Conservation (phyloP, 2,113 vertebrate species). For the Chamaea fasciata region DNA sequence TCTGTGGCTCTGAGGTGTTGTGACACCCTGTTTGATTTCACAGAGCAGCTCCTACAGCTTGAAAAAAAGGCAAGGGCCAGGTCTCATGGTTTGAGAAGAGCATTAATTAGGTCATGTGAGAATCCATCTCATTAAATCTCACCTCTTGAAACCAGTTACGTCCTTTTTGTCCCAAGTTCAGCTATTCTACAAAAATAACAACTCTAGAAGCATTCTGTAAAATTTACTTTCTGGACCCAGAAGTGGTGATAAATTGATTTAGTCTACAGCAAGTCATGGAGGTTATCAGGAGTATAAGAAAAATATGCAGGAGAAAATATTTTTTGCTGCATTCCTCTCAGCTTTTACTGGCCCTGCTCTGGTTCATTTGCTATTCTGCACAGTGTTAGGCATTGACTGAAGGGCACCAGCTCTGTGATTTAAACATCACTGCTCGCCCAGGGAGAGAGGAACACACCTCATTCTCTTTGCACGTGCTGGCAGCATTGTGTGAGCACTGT, state of each 20-base stretch:
- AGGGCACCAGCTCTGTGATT: not conserved
- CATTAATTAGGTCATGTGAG: not conserved
- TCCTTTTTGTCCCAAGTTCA: not conserved
- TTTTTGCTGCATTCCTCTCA: conserved; percentile 29
- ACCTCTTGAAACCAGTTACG: not conserved
- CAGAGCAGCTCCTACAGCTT: not conserved
- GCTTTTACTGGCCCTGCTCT: not conserved
- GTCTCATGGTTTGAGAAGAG: not conserved
- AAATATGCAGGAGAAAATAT: conserved; percentile 8
- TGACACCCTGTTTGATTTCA: not conserved
- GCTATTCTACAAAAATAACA: not conserved
- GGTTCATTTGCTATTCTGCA: not conserved
- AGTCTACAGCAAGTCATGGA: not conserved
- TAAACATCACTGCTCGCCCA: not conserved
- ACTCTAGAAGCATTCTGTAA: not conserved
- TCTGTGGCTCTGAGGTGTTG: not conserved
- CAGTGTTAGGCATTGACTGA: not conserved
- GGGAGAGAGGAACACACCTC: not conserved
- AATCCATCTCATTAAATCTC: not conserved
- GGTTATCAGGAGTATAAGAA: conserved; percentile 17
- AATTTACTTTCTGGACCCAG: not conserved
- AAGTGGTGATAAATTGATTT: not conserved
- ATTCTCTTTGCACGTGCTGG: not conserved
- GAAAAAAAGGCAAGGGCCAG: not conserved
- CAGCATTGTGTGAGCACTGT: not conserved